Conservation (phyloP, 1,140 invertebrate genomes). For the Triops cancriformis region DNA sequence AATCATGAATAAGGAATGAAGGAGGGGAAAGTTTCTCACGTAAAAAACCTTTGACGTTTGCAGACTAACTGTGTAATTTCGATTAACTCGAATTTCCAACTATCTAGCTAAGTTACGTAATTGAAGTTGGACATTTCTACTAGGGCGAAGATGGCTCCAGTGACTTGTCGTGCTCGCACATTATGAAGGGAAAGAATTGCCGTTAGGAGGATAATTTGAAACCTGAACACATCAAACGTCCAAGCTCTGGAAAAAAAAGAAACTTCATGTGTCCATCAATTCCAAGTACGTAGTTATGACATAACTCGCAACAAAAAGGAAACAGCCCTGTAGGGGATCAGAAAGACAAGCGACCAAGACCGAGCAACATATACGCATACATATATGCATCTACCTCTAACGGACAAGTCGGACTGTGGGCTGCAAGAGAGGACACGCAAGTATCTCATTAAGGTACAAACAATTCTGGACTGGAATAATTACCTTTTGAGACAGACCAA, state of each 20-base stretch:
- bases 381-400: not conserved
- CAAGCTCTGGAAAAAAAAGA: not conserved
- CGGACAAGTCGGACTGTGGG: not conserved
- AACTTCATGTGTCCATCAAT: not conserved
- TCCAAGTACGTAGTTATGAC: not conserved
- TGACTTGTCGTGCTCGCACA: too few relatives aligned
- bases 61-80: too few relatives aligned
- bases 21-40: too few relatives aligned
- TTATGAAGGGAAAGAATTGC: too few relatives aligned
- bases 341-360: not conserved
- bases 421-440: not conserved
- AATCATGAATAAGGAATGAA: too few relatives aligned
- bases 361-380: not conserved
- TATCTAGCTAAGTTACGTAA: too few relatives aligned
- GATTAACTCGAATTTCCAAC: too few relatives aligned
- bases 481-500: conserved; percentile 1
- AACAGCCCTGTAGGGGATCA: not conserved
- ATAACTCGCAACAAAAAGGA: not conserved
- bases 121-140: too few relatives aligned
- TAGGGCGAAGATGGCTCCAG: too few relatives aligned
- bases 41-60: too few relatives aligned
- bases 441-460: conserved; percentile 8
- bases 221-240: not conserved
- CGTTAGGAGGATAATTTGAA: not conserved
- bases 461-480: not conserved